Conservation (phyloP, 2,113 vertebrate genomes). For the Thunnus thynnus region DNA sequence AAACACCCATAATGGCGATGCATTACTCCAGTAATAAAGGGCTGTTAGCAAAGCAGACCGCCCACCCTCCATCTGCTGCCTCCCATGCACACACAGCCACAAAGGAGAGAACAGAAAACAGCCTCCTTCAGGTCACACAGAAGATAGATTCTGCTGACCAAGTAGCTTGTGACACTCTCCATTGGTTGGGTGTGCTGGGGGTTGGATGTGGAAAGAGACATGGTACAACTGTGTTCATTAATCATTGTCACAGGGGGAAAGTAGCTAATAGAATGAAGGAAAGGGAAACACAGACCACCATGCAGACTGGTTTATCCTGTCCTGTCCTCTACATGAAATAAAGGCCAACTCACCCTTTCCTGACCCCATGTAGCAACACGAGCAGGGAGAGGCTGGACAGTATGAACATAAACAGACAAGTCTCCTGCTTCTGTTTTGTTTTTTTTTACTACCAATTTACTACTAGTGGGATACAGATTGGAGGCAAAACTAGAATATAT, state of each 20-base stretch:
- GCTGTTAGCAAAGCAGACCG: constrained; percentile 68
- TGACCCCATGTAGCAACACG: constrained; percentile 60
- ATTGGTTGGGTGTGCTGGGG: constrained; percentile 36
- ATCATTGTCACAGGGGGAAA: constrained; percentile 77
- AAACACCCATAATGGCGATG: constrained; percentile 77
- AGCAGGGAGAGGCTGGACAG: constrained; percentile 39
- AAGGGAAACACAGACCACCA: constrained; percentile 71
- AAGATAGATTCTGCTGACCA: constrained; percentile 75
- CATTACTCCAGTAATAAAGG: constrained; percentile 74
- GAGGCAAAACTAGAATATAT: background rate
- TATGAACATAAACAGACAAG: constrained; percentile 44
- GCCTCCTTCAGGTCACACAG: constrained; percentile 66
- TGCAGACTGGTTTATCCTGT: constrained; percentile 60
- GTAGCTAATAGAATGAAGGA: constrained; percentile 58
- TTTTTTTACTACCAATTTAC: background rate
- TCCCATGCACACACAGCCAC: constrained; percentile 49
- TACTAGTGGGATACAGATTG: background rate
- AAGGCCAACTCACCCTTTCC: constrained; percentile 56
- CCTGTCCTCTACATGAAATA: constrained; percentile 60
- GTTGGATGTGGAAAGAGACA: constrained; percentile 53
- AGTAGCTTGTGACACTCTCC: constrained; percentile 49
- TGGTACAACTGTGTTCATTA: constrained; percentile 70
- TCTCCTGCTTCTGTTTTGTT: constrained; percentile 10
- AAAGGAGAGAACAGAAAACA: constrained; percentile 67
- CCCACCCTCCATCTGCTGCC: constrained; percentile 76